These are phyloP conservation scores for Podarcis muralis DNA, from an alignment of 2,113 vertebrate genomes.

Conservation along the genomic window DNA sequence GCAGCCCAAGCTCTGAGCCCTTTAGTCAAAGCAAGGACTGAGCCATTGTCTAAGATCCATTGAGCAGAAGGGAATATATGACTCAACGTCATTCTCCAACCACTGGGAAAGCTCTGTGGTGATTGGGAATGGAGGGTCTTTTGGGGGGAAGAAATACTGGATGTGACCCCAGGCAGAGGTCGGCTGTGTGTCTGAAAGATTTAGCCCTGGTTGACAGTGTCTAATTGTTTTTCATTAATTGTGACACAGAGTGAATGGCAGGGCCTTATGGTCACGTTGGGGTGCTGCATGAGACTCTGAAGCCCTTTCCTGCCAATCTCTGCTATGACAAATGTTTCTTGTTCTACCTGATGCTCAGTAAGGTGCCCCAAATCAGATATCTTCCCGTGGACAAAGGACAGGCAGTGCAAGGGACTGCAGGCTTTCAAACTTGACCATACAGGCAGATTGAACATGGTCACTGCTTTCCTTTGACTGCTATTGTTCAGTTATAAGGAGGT, in stretches of 20 bases:
- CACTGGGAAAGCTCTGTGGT: not conserved
- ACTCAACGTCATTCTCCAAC: not conserved
- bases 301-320: not conserved
- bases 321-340: not conserved
- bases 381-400: not conserved
- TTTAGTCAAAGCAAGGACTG: not conserved
- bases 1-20: not conserved
- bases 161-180: not conserved
- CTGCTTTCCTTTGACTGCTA: not conserved
- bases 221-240: slow-evolving; percentile 17
- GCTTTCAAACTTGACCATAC: not conserved
- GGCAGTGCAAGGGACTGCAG: not conserved
- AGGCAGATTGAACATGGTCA: not conserved
- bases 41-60: not conserved
- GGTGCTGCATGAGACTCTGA: not conserved
- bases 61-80: slow-evolving; percentile 10
- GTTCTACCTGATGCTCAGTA: not conserved
- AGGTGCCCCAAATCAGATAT: not conserved
- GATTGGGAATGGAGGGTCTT: not conserved
- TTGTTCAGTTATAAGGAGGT: not conserved
- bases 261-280: not conserved
- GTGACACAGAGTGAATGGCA: not conserved
- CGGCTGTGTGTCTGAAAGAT: not conserved
- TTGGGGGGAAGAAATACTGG: not conserved
- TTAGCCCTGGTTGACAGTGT: not conserved